These are phyloP conservation scores for Dryococelus australis DNA, from an alignment of 2,888 invertebrate species.

Conservation along the genomic window DNA sequence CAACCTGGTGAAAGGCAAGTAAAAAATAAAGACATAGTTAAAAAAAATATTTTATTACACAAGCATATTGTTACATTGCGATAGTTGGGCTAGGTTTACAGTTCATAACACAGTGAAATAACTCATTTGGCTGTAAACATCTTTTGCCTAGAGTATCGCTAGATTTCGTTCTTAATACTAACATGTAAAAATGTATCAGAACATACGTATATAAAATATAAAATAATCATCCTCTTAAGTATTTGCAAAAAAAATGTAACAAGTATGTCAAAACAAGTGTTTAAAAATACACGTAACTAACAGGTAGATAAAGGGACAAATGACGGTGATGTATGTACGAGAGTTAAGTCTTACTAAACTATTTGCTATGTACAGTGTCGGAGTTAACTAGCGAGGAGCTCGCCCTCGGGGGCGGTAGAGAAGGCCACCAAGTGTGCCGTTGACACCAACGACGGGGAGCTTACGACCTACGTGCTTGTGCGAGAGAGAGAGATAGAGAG, in stretches of 20 bases:
- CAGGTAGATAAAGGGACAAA: not conserved
- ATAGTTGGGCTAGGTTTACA: not conserved
- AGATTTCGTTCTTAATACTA: not conserved
- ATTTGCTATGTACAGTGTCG: not conserved
- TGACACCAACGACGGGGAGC: not conserved
- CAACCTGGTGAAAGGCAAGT: no score
- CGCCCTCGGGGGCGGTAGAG: not conserved
- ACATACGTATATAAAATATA: not conserved
- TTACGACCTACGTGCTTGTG: not conserved
- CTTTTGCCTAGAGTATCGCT: not conserved
- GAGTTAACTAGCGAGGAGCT: not conserved
- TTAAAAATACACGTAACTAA: not conserved
- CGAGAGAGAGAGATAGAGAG: not conserved
- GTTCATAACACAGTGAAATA: not conserved
- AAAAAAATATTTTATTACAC: conserved; percentile 16
- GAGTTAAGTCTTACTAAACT: not conserved
- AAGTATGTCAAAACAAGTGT: not conserved
- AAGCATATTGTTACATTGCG: not conserved
- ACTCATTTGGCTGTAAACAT: no score
- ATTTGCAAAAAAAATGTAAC: not conserved
- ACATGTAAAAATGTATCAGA: not conserved
- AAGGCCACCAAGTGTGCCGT: not conserved
- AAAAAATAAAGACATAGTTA: not conserved
- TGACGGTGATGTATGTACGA: not conserved
- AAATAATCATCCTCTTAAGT: not conserved